Base-by-base conservation (phyloP, 2,797 vertebrate species). In the Galago senegalensis region DNA sequence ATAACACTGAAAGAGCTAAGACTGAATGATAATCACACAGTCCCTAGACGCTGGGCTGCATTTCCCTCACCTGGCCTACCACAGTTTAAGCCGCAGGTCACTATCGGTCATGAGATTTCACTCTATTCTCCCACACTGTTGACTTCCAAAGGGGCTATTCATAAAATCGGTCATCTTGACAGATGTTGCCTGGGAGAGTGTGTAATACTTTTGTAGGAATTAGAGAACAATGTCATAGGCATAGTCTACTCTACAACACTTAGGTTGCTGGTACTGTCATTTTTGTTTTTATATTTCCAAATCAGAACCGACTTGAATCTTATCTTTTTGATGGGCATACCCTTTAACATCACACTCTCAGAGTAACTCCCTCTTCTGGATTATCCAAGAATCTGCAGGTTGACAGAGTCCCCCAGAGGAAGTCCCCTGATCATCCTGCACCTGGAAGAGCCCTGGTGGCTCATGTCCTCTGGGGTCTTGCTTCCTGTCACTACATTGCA, bases 221-320 rank as follows among this genome's bases (percentile, higher is more conserved):
- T 65, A 63, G 70, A 75, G 77, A 92, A 34, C 34, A 31, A 43
- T 85, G 37, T 81, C 65, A 31, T 25, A 84, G 46, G 8, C 70
- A 5, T 69, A 37, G 84, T 46, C 13, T 60, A 13, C 31, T 82
- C 40, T 79, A 5, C 2, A 70, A 73, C 10, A 13, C 20, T 73
- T 87, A 60, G 65, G 23, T 18, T 75, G 21, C 0, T n/a, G 29
- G 1, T n/a, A 37, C 1, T 65, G 11, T 60, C 31, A 9, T 87
- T 61, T 79, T 75, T 93, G 27, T 83, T 94, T 94, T 93, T 81
- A 12, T 80, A 37, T 83, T 86, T 91, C 56, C 67, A 29, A 82
- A 56, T 95, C 65, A 65, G 65, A 91, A 93, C 11, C 60, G 25
- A 18, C 34, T 96, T 72, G 70, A 69, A 40, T 95, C 58, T 60